These are phyloP conservation scores for Polypedilum pembai DNA, from an alignment of 1,140 invertebrate species.

Conservation along the genomic window DNA sequence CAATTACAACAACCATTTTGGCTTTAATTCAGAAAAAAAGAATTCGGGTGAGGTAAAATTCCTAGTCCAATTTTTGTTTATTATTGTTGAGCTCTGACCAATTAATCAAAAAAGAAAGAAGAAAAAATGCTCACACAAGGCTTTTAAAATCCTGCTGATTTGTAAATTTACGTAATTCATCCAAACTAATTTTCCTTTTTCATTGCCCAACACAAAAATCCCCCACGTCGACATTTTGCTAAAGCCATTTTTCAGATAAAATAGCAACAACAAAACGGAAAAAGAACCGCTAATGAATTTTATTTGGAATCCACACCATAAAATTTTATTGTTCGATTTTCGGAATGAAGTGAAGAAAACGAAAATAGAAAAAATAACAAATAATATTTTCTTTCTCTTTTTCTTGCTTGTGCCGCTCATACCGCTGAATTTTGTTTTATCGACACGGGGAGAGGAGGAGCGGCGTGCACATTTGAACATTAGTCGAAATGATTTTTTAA, in stretches of 20 bases:
- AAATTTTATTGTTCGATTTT: constrained; percentile 26
- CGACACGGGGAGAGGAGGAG: background rate
- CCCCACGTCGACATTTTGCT: background rate
- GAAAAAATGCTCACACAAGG: background rate
- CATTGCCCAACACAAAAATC: background rate
- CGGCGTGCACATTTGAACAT: background rate
- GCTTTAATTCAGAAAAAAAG: background rate
- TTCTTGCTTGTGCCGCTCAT: background rate
- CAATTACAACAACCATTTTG: background rate
- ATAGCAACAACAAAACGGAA: background rate
- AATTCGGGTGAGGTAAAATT: background rate
- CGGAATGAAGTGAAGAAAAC: background rate
- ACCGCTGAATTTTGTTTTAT: no score
- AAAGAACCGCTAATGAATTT: constrained; percentile 25
- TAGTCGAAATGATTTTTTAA: constrained; percentile 8
- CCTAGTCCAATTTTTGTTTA: background rate
- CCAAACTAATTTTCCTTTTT: background rate
- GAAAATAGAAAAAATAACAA: constrained; percentile 2
- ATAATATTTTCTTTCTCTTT: background rate
- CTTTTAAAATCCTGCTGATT: constrained; percentile 17
- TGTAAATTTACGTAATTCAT: background rate
- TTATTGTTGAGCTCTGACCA: background rate
- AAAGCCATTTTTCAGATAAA: constrained; percentile 8
- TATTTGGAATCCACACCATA: constrained; percentile 21
- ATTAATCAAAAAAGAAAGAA: background rate